Conservation (phyloP, 2,888 invertebrate genomes). For the Sicus ferrugineus region DNA sequence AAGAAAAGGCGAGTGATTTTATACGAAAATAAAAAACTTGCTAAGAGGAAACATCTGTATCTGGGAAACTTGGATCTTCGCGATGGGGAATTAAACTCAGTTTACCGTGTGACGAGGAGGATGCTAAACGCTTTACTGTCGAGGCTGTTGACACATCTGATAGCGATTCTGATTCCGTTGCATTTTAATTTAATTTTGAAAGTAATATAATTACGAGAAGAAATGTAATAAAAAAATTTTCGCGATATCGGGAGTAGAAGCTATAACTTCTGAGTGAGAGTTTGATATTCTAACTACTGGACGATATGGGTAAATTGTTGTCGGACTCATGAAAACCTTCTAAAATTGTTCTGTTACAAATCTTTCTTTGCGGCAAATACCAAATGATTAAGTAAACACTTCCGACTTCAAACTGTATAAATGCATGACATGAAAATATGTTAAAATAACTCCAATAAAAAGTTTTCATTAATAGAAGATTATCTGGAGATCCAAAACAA, state of each 20-base stretch:
- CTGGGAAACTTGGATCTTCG: conserved; percentile 36
- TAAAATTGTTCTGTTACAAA: no score
- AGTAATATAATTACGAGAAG: neutral
- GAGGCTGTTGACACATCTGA: conserved; percentile 38
- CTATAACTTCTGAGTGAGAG: conserved; percentile 13
- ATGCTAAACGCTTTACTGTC: conserved; percentile 42
- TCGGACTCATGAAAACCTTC: no score
- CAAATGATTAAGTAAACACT: no score
- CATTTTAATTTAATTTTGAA: no score
- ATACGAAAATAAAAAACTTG: neutral
- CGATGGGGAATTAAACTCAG: conserved; percentile 50
- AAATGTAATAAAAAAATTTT: conserved; percentile 4
- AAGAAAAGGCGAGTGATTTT: neutral
- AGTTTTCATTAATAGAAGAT: no score
- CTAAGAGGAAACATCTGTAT: neutral
- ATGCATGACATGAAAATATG: no score
- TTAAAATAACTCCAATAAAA: no score
- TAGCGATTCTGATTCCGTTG: no score
- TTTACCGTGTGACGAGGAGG: conserved; percentile 45
- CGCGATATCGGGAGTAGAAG: conserved; percentile 19
- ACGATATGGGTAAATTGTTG: conserved; percentile 6
- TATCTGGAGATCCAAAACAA: no score
- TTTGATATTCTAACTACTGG: conserved; percentile 18
- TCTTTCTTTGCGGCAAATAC: no score
- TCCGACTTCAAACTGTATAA: no score